phyloP scores from a whole-genome alignment of 2,113 vertebrate species.

The Nipponia nippon region DNA sequence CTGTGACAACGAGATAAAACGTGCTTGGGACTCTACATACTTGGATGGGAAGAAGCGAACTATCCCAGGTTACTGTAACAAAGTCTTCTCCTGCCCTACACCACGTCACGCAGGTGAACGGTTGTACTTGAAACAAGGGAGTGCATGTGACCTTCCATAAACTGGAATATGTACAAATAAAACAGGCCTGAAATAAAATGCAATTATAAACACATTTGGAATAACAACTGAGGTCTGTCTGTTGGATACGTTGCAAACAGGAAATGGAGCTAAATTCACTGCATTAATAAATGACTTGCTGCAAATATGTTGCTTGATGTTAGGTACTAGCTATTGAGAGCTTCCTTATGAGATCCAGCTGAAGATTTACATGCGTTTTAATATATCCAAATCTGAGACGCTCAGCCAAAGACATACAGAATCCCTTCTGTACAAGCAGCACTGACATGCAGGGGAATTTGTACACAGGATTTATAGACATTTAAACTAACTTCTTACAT shows the following conservation, averaged over 20 bases:
- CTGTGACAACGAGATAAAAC: too few relatives aligned
- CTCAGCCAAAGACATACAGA: not conserved
- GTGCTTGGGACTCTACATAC: too few relatives aligned
- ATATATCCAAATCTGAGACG: not conserved
- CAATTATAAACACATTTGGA: conserved; percentile 20
- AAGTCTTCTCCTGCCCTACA: too few relatives aligned
- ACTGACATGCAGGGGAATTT: not conserved
- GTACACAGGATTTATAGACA: not conserved
- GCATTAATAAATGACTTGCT: not conserved
- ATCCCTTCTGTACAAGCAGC: not conserved
- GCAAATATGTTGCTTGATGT: not conserved
- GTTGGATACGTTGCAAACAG: not conserved
- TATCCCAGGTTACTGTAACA: too few relatives aligned
- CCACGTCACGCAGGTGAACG: fast-evolving
- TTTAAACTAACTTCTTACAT: not conserved
- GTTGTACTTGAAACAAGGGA: not conserved
- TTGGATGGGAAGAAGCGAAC: too few relatives aligned
- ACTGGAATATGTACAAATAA: conserved; percentile 4
- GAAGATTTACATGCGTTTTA: not conserved
- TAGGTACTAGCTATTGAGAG: not conserved
- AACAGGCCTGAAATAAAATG: conserved; percentile 13
- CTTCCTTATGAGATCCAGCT: not conserved
- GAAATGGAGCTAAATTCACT: conserved; percentile 20
- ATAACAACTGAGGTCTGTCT: not conserved
- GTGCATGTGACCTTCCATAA: not conserved